Base-by-base conservation (phyloP, 2,113 vertebrate genomes). In the Narcine bancroftii region DNA sequence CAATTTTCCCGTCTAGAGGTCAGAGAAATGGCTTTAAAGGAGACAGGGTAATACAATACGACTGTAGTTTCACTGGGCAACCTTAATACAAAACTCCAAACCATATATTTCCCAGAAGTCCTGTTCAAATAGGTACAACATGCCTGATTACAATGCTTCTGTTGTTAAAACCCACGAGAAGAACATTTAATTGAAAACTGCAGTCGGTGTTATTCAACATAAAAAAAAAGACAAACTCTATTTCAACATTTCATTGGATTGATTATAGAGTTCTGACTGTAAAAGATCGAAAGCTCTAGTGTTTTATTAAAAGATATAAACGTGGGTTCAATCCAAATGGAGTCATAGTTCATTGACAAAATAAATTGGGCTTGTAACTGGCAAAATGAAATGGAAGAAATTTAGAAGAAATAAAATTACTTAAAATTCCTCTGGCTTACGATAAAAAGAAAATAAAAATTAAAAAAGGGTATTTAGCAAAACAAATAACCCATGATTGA, bases 131-230 rank as follows among this genome's bases (percentile, higher is more conserved):
- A 15, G 66, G 39, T 26, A 66, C 65, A 45, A n/a, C 9, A 36
- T 65, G 36, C 36, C 63, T 45, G n/a, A 66, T 45, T 29, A 66
- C 63, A 89, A 63, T 13, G 21, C 24, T 89, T 42, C n/a, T 69
- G 63, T 66, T 65, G 24, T 45, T 89, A 89, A 89, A 89, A 42
- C 63, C 63, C 60, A 89, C 13, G 60, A 65, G 65, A 66, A 42
- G 87, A 39, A 66, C 13, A 42, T 66, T 89, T 65, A 89, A 89
- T 56, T 42, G 87, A 89, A 89, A 89, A 89, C 60, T 69, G 63
- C 63, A 39, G 60, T 33, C 29, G 6, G 60, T 45, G 65, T 45
- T 69, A 69, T 45, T 66, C 65, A 69, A 89, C 87, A 89, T 19
- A 66, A 21, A 89, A 60, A 89, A 29, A 29, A 29, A 29, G 21